A percentile compares a stretch with the other conserved stretches of the same genome.
phyloP scores from a whole-genome alignment of 1,140 invertebrate species.

The Streblospio benedicti region DNA sequence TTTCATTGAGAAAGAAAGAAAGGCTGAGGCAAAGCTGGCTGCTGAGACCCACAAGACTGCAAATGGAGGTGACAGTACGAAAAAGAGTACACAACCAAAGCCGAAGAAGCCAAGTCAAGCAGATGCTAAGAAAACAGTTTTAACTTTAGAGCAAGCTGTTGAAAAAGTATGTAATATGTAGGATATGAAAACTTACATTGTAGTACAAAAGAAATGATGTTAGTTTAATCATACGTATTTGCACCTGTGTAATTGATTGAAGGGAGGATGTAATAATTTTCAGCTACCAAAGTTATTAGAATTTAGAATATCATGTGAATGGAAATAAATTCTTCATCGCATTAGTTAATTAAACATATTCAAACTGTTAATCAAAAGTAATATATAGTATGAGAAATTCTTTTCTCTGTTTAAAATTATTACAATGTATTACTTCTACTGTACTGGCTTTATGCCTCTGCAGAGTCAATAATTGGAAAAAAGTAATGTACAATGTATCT shows the following conservation, averaged over 20 bases:
- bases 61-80: conserved; percentile 18
- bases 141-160: conserved; percentile 27
- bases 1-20: conserved; percentile 32
- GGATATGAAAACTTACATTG: background rate
- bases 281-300: too few relatives aligned
- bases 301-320: conserved; percentile 2
- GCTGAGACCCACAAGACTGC: conserved; percentile 16
- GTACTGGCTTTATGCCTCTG: background rate
- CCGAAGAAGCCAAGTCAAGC: conserved; percentile 31
- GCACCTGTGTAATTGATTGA: background rate
- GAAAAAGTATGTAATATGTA: conserved; percentile 22
- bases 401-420: background rate
- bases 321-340: background rate
- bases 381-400: background rate
- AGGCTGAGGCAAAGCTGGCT: conserved; percentile 19
- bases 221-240: background rate
- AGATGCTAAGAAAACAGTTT: conserved; percentile 21
- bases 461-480: background rate
- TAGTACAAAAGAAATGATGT: conserved; percentile 5
- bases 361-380: background rate
- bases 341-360: background rate
- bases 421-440: background rate
- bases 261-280: background rate
- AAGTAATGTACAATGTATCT: background rate
- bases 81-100: conserved; percentile 20